Evolutionary conservation across 2,113 vertebrate species (phyloP), one percentile per base, ranked within the genome.

Genomic region (Pantherophis guttatus): DNA sequence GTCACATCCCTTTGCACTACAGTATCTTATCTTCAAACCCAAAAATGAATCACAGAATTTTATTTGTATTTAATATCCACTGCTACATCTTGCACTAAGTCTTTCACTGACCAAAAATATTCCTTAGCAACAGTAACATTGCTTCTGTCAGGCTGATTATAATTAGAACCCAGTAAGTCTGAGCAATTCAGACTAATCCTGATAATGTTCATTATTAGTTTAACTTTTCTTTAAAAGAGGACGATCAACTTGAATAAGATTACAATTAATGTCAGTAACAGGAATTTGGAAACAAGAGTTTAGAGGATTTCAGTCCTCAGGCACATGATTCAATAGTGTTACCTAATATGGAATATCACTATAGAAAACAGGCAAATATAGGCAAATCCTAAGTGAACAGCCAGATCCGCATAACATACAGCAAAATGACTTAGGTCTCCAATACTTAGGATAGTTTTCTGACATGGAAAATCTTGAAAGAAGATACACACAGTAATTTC

Each of bases 151-250:
- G 58, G 59, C 11, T 52, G 88, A 53, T 86, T 94, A 94, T 86
- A 94, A 92, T 94, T 92, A 62, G 91, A 90, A 75, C 10, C 52
- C 58, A 90, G 24, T 87, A 94, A 94, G 13, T 55, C 70, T 70
- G 39, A 92, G 58, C 86, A 90, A 92, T 75, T 65, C 58, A 87
- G 33, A 92, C 44, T 33, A 57, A 90, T 75, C 33, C 24, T 70
- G 55, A 48, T 44, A 53, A 39, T 86, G 54, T 26, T 33, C 48
- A 33, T 89, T 90, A n/a, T 89, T 87, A 55, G 21, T 50, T 54
- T 92, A 58, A 52, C 48, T 65, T 90, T 75, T 81, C 75, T 58
- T 75, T 75, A 70, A 57, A 10, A 15, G 9, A 24, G 87, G 48
- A 54, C 44, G 10, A 85, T 62, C 55, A 33, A 70, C 39, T 52